Evolutionary conservation across 2,113 vertebrate species (phyloP).

Genomic region (Chrysemys picta): DNA sequence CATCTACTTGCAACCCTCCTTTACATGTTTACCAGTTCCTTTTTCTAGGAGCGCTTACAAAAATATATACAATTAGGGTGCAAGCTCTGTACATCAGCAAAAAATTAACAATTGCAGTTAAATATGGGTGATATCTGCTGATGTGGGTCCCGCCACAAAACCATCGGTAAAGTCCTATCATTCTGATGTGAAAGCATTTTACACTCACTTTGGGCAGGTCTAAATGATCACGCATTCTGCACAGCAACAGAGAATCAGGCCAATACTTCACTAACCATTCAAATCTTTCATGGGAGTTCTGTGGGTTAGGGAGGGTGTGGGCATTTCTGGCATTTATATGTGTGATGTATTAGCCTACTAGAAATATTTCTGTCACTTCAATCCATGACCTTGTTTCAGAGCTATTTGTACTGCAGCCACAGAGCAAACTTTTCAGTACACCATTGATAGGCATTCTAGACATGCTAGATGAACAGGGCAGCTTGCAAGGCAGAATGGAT

Average conservation of each 20-base stretch:
- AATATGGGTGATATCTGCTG: neutral
- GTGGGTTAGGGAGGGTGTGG: neutral
- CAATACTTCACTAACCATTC: neutral
- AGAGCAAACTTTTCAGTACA: neutral
- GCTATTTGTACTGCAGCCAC: neutral
- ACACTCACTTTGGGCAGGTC: neutral
- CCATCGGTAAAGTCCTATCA: accelerated
- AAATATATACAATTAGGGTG: neutral
- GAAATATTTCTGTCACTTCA: neutral
- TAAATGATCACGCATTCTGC: neutral
- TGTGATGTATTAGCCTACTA: neutral
- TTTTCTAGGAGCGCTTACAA: neutral
- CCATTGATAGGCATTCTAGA: neutral
- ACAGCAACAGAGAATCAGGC: neutral
- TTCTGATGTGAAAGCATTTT: neutral
- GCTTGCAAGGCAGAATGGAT: no score
- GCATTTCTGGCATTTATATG: neutral
- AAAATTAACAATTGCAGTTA: neutral
- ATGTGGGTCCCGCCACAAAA: accelerated
- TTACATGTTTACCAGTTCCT: neutral
- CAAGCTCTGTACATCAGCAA: neutral
- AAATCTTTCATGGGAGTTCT: neutral
- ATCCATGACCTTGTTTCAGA: neutral
- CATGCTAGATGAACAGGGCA: no score
- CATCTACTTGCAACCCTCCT: neutral